Conservation (phyloP, 2,888 invertebrate species). For the Drosophila infuscata region DNA sequence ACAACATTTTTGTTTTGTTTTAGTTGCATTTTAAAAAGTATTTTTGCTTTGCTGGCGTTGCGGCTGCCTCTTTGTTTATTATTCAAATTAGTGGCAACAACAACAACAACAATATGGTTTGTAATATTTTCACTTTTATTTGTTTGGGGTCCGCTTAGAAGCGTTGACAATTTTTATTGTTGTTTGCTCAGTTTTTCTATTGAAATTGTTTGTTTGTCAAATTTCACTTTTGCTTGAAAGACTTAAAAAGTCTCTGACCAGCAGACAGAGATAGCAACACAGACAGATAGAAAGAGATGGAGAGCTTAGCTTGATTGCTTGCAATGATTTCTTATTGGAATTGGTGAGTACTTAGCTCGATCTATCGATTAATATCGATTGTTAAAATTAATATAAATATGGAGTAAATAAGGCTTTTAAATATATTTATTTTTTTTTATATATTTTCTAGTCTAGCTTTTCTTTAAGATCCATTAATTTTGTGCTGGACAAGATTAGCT, state of each 20-base stretch:
- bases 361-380: not conserved
- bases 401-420: not conserved
- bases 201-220: constrained; percentile 32
- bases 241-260: not conserved
- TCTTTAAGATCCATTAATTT: too few relatives aligned
- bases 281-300: too few relatives aligned
- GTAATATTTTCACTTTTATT: constrained; percentile 61
- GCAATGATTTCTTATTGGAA: not conserved
- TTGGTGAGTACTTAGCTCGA: not conserved
- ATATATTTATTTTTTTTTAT: not conserved
- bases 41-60: constrained; percentile 21
- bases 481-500: not conserved
- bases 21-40: constrained; percentile 22
- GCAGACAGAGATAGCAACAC: not conserved
- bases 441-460: not conserved
- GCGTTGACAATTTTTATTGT: constrained; percentile 54
- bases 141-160: constrained; percentile 52
- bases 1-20: constrained; percentile 1
- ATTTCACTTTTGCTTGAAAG: constrained; percentile 46
- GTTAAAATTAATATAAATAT: not conserved
- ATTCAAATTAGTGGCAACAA: constrained; percentile 55
- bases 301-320: not conserved
- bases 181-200: constrained; percentile 27
- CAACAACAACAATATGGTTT: constrained; percentile 21
- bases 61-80: constrained; percentile 39